Base-by-base conservation (phyloP, 2,888 invertebrate species). In the Ceratothoa steindachneri region DNA sequence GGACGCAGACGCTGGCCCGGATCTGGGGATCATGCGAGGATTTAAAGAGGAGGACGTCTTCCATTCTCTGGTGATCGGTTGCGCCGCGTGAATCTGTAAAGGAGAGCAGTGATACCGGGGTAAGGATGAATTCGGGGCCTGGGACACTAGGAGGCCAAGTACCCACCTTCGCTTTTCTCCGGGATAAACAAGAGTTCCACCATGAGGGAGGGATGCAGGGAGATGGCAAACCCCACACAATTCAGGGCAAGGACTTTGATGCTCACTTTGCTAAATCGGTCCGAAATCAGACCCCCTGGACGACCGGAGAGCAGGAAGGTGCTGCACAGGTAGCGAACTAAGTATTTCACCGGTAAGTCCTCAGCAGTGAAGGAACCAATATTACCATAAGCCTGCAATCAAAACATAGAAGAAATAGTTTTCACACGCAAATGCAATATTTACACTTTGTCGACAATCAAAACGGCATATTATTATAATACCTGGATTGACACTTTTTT, bases 231-330 rank as follows among this genome's bases (percentile, higher is more conserved):
- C 0, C 90, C 89, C 27, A 97, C 84, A 83, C 94, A 95, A 71
- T 89, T 89, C 24, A 97, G 83, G 0, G 95, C 93, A 51, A 96
- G 88, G 5, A 93, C 90, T 85, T 97, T 96, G 0, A 95, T 92
- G 74, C 96, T 96, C 30, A 97, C 94, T 41, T 97, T 87, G 41
- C 93, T 90, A 27, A 86, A 86, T 84, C 89, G 88, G 83, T 96
- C 96, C 1, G 91, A 85, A 80, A 91, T 89, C 67, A 90, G 83
- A 1, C 87, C 86, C 4, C 89, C 88, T 9, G 72, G 69, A 60
- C 74, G 74, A 29, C 79, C 79, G 15, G 79, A 72, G 30, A 79
- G 72, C 15, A 79, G 76, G 70, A 79, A 79, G 2, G 74, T 72
- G 7, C 74, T 74, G 60, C 71, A 67, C 27, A 79, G 72, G 65